These are phyloP conservation scores for Drosophila hamatofila DNA, from an alignment of 2,888 invertebrate genomes.

Conservation along the genomic window DNA sequence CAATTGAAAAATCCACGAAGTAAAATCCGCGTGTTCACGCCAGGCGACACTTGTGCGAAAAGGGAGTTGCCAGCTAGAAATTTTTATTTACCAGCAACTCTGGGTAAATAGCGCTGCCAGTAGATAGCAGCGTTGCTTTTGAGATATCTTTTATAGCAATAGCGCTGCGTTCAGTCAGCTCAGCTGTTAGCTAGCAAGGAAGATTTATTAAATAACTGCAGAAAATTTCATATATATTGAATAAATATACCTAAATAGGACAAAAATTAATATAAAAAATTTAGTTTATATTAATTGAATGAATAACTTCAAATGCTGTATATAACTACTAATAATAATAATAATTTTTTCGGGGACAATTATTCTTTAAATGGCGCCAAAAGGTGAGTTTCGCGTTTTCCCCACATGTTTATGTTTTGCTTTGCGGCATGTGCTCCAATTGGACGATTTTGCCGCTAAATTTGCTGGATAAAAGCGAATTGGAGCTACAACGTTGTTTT, in stretches of 20 bases:
- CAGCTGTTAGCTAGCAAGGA: constrained; percentile 27
- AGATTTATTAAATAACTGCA: neutral
- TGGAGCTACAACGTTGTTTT: constrained; percentile 49
- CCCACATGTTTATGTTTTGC: constrained; percentile 28
- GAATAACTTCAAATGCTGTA: neutral
- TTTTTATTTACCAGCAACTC: constrained; percentile 40
- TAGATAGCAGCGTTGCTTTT: constrained; percentile 27
- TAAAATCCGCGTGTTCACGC: constrained; percentile 79
- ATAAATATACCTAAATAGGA: neutral
- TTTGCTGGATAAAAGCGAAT: constrained; percentile 56
- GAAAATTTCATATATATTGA: neutral
- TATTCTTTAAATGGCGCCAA: constrained; percentile 4
- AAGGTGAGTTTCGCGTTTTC: neutral
- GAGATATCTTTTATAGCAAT: neutral
- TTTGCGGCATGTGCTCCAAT: constrained; percentile 48
- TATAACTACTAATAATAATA: neutral
- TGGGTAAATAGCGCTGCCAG: constrained; percentile 41
- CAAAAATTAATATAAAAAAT: neutral
- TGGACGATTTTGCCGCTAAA: constrained; percentile 59
- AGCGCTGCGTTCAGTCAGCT: constrained; percentile 25
- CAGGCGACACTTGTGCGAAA: constrained; percentile 70
- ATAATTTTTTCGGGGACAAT: neutral
- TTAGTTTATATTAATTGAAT: neutral
- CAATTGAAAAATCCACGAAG: constrained; percentile 64
- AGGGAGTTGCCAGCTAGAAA: constrained; percentile 69